Evolutionary conservation across 2,888 invertebrate genomes (phyloP), one percentile per base, ranked within the genome.

Genomic region (Tricholauxania praeusta): DNA sequence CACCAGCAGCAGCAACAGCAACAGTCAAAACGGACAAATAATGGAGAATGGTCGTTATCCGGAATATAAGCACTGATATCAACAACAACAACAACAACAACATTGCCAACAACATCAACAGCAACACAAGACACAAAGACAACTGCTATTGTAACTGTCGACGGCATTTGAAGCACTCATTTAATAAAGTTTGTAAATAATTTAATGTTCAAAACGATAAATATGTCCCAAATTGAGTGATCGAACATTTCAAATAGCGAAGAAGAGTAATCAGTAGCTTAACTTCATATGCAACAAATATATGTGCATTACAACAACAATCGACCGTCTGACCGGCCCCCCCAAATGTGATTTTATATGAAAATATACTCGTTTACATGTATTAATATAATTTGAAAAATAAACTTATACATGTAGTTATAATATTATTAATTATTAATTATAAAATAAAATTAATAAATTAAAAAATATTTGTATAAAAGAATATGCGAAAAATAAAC

Each of bases 51-150:
- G 90, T 82, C 90, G 90, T 80, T 92, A 91, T 89, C 92, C 92
- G 87, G 93, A 93, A 89, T 93, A 93, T 90, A 93, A 92, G 89
- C 93, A 93, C 92, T 93, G 92, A 92, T 91, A 87, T 70, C 72
- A 75, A 70, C 76, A 76, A 63, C 78, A 76, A 51, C 78, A 78
- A 68, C 73, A 74, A 70, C 71, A 71, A 49, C 74, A 60, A 60
- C 57, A 59, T 32, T 55, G 28, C 15, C 62, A 71, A 48, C 17
- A 28, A 12, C 68, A 69, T 48, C 57, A 66, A 19, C 72, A 76
- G 60, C 65, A 72, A 64, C 66, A 74, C n/a, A 19, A 60, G n/a
- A n/a, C n/a, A 12, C 60, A 62, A 14, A 28, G 28, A 47, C 60
- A 62, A 32, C 32, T 39, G 12, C 39, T 39, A n/a, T 62, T 62